A percentile compares a stretch with the other conserved stretches of the same genome.
These are phyloP conservation scores for Drosophila suzukii DNA, from an alignment of 1,140 invertebrate genomes.

Conservation along the genomic window DNA sequence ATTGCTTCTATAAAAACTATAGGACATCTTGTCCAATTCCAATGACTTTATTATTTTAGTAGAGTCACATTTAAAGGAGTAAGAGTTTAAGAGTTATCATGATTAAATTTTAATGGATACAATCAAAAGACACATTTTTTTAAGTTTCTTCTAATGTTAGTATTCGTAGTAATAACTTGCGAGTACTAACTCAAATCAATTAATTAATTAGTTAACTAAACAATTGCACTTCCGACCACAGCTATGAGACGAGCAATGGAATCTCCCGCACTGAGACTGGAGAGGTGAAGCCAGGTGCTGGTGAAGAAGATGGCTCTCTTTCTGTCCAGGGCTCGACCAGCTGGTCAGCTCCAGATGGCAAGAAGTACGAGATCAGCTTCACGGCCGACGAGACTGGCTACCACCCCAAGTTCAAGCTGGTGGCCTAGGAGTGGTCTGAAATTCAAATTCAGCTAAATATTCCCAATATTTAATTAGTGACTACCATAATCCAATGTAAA, in stretches of 20 bases:
- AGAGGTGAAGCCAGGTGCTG: constrained; percentile 86
- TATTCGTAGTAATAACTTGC: no score
- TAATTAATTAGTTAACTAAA: background rate
- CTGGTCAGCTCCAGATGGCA: constrained; percentile 88
- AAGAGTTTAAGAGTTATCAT: no score
- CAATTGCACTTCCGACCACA: constrained; percentile 38
- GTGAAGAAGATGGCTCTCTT: constrained; percentile 85
- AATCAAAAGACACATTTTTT: no score
- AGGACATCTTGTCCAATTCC: no score
- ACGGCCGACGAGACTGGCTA: constrained; percentile 91
- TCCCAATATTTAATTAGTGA: background rate
- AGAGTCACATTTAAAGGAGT: no score
- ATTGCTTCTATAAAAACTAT: no score
- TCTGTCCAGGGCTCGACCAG: constrained; percentile 88
- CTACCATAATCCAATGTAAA: background rate
- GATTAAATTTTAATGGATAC: no score
- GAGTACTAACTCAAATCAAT: no score
- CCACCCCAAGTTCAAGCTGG: constrained; percentile 87
- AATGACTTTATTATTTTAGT: no score
- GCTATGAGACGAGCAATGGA: constrained; percentile 89
- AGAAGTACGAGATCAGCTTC: constrained; percentile 87
- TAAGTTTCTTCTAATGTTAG: no score
- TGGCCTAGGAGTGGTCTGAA: constrained; percentile 57
- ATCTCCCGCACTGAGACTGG: constrained; percentile 88
- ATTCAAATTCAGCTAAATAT: constrained; percentile 1